Conservation (phyloP, 2,113 vertebrate genomes). For the Mastomys coucha region DNA sequence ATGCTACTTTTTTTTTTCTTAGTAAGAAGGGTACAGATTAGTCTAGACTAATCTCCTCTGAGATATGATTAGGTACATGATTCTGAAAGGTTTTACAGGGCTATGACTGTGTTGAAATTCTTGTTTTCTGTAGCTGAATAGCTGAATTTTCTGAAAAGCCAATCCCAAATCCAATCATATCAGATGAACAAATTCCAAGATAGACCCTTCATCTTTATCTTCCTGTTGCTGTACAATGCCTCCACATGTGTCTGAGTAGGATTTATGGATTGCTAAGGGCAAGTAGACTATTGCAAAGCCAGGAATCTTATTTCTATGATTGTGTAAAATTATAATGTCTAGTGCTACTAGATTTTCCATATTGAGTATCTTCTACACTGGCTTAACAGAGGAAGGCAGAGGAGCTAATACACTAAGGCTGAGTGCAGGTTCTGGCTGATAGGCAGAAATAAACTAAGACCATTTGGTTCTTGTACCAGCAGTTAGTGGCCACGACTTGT, state of each 20-base stretch:
- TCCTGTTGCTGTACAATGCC: background rate
- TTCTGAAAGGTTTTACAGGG: background rate
- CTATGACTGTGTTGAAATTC: background rate
- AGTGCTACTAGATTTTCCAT: background rate
- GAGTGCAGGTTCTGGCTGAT: background rate
- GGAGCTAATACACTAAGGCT: background rate
- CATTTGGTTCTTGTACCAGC: background rate
- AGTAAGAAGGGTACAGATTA: background rate
- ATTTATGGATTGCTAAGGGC: background rate
- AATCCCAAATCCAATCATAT: background rate
- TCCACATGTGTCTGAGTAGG: background rate
- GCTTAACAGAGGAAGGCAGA: background rate
- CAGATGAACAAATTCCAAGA: background rate
- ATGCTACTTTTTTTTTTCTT: background rate
- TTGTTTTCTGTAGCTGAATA: background rate
- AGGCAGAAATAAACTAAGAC: background rate
- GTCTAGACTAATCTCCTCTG: background rate
- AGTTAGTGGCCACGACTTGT: background rate
- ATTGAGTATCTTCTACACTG: background rate
- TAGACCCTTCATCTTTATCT: rapidly evolving
- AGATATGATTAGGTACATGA: background rate
- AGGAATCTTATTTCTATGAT: background rate
- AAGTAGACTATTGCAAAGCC: background rate
- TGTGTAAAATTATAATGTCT: background rate
- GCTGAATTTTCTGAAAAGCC: conserved; percentile 12